phyloP scores from a whole-genome alignment of 2,888 invertebrate species.

The Andrena flavipes region DNA sequence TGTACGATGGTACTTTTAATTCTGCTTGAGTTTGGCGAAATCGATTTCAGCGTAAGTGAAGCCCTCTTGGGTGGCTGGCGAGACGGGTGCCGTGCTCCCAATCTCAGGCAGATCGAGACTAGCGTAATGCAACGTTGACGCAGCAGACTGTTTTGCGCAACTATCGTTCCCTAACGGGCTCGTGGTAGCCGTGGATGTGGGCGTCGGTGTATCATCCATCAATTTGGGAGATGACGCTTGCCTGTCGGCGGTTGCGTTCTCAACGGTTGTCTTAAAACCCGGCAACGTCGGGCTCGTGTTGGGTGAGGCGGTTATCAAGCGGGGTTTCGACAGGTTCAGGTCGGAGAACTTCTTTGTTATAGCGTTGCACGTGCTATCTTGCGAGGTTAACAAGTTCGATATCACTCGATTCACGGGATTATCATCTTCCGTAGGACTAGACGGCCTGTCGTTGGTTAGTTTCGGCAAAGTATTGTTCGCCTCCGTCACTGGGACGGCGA shows the following conservation, averaged over 20 bases:
- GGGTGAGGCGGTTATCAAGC: conserved; percentile 78
- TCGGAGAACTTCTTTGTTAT: conserved; percentile 80
- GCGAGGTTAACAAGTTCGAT: conserved; percentile 56
- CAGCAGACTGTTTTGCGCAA: conserved; percentile 80
- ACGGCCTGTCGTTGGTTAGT: conserved; percentile 57
- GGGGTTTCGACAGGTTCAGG: conserved; percentile 76
- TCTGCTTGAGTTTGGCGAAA: conserved; percentile 87
- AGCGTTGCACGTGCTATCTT: conserved; percentile 71
- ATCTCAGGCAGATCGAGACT: conserved; percentile 87
- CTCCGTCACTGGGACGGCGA: conserved; percentile 77
- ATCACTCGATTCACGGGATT: conserved; percentile 41
- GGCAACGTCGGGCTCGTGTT: conserved; percentile 71
- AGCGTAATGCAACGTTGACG: conserved; percentile 87
- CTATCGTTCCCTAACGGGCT: conserved; percentile 86
- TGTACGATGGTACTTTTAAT: conserved; percentile 64
- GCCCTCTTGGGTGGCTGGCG: conserved; percentile 84
- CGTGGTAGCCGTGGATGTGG: conserved; percentile 81
- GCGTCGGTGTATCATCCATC: conserved; percentile 77
- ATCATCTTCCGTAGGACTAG: conserved; percentile 57
- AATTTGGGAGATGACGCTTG: conserved; percentile 76
- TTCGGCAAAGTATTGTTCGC: conserved; percentile 47
- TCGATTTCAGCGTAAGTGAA: conserved; percentile 93
- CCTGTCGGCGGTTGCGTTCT: conserved; percentile 55
- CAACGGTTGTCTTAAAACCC: conserved; percentile 66
- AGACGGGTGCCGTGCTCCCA: conserved; percentile 79